Evolutionary conservation across 2,797 vertebrate species (phyloP).

Genomic region (Sus cebifrons): DNA sequence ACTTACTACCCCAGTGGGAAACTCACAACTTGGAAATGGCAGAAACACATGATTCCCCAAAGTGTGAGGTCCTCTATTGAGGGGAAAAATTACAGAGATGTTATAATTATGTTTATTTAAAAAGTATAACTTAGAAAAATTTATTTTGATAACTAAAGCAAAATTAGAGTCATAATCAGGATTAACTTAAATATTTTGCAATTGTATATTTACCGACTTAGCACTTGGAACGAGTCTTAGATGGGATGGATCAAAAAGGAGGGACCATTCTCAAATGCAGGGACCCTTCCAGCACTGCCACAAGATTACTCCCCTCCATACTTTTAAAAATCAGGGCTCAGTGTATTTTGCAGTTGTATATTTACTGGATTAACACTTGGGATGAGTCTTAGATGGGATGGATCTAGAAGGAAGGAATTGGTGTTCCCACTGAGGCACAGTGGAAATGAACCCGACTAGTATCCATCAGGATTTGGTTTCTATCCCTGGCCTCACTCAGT

Average conservation of each 20-base stretch:
- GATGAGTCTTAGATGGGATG: too few relatives aligned
- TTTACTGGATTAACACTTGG: too few relatives aligned
- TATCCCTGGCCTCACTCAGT: too few relatives aligned
- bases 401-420: too few relatives aligned
- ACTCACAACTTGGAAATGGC: neutral
- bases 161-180: neutral
- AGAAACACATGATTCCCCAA: neutral
- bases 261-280: neutral
- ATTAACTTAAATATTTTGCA: neutral
- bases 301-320: accelerated
- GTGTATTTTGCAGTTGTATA: too few relatives aligned
- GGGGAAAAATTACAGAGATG: accelerated
- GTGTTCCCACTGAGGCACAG: too few relatives aligned
- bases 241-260: neutral
- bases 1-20: neutral
- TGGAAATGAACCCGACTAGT: too few relatives aligned
- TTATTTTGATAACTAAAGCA: neutral
- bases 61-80: neutral
- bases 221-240: neutral
- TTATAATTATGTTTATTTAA: neutral
- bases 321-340: neutral
- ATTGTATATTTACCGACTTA: neutral
- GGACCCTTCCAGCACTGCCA: neutral
- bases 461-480: too few relatives aligned
- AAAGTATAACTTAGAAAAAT: conserved; percentile 3